Conservation (phyloP, 2,113 vertebrate genomes). For the Hippocampus mohnikei region DNA sequence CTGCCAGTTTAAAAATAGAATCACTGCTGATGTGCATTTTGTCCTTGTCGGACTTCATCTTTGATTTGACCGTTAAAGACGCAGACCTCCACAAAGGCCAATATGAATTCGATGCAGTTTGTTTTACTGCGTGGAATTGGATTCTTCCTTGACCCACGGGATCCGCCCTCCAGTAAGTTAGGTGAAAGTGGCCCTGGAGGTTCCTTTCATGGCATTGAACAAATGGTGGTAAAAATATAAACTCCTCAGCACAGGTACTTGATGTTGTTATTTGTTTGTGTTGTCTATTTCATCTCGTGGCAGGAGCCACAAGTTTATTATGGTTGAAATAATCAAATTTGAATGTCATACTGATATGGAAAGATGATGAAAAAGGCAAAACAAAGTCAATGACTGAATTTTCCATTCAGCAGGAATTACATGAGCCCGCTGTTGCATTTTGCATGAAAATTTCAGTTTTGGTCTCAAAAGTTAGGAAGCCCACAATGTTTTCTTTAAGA, state of each 20-base stretch:
- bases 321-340: not conserved
- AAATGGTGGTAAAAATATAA: not conserved
- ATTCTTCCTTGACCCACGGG: not conserved
- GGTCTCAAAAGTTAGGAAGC: conserved; percentile 34
- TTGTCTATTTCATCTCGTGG: not conserved
- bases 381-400: not conserved
- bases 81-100: not conserved
- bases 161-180: not conserved
- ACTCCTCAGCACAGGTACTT: not conserved
- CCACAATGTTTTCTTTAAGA: conserved; percentile 27
- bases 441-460: conserved; percentile 16
- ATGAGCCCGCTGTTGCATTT: not conserved
- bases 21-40: conserved; percentile 9
- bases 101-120: not conserved
- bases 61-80: not conserved
- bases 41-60: conserved; percentile 22
- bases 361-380: not conserved
- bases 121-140: not conserved
- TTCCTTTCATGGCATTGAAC: conserved; percentile 13
- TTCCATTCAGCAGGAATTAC: conserved; percentile 1
- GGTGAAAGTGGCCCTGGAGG: not conserved
- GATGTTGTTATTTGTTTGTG: not conserved
- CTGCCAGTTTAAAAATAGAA: conserved; percentile 50
- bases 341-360: conserved; percentile 10
- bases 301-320: not conserved